Conservation (phyloP, 2,113 vertebrate genomes). For the Halcyon malimbica region DNA sequence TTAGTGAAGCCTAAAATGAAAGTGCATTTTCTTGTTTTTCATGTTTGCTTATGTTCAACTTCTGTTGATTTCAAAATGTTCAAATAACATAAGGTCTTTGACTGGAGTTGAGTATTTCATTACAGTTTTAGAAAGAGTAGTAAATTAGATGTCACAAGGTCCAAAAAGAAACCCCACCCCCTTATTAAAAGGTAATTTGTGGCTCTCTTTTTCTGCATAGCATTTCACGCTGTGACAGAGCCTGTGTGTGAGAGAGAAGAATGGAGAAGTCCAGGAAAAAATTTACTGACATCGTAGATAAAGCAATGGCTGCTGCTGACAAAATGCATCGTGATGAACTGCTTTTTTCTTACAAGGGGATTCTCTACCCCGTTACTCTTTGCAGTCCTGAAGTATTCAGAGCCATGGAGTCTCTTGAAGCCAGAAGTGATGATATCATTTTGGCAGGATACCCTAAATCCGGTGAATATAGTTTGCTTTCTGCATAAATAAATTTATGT, state of each 20-base stretch:
- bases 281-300: accelerated
- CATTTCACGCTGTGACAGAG: neutral
- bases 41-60: neutral
- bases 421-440: slow-evolving; percentile 40
- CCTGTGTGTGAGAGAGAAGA: neutral
- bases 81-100: neutral
- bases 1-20: neutral
- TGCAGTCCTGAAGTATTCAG: slow-evolving; percentile 9
- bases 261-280: neutral
- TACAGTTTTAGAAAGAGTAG: neutral
- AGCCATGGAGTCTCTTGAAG: slow-evolving; percentile 48
- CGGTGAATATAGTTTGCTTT: neutral
- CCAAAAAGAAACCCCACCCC: accelerated
- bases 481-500: neutral
- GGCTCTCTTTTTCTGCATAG: neutral
- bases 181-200: neutral
- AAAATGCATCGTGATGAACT: neutral
- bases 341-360: slow-evolving; percentile 20
- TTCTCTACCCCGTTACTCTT: neutral
- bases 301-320: accelerated
- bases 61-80: neutral
- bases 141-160: neutral
- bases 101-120: neutral
- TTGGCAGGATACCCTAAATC: slow-evolving; percentile 41
- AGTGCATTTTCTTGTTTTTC: neutral